Evolutionary conservation across 1,140 invertebrate species (phyloP).

Genomic region (Drosophila aff.): DNA sequence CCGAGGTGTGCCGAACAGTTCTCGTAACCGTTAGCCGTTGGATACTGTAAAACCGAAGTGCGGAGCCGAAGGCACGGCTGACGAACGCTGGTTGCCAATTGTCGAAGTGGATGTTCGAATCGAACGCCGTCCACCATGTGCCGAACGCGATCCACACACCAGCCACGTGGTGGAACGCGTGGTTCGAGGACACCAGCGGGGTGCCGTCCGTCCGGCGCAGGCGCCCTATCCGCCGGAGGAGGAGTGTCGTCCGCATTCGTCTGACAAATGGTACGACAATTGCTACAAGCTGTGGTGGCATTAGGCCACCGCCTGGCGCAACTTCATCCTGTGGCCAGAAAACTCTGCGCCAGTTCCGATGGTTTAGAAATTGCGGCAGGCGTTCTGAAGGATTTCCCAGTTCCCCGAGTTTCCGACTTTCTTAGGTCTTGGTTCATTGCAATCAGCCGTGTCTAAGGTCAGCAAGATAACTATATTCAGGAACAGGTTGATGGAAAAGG

Average conservation of each 20-base stretch:
- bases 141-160: conserved; percentile 60
- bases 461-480: neutral
- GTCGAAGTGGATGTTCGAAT: conserved; percentile 81
- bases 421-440: neutral
- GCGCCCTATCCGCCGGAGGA: conserved; percentile 73
- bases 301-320: conserved; percentile 63
- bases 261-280: conserved; percentile 85
- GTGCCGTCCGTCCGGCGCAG: conserved; percentile 52
- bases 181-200: conserved; percentile 21
- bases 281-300: conserved; percentile 84
- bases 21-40: conserved; percentile 58
- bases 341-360: conserved; percentile 31
- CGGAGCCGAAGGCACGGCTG: conserved; percentile 17
- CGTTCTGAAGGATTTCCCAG: neutral
- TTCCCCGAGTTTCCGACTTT: neutral
- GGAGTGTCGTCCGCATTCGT: conserved; percentile 72
- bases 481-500: neutral
- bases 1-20: conserved; percentile 8
- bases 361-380: conserved; percentile 10
- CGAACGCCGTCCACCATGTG: conserved; percentile 76
- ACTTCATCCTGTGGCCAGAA: conserved; percentile 22
- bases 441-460: conserved; percentile 12
- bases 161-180: conserved; percentile 69
- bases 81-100: conserved; percentile 76
- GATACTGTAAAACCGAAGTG: conserved; percentile 49